phyloP scores from a whole-genome alignment of 2,113 vertebrate genomes.

The Perccottus glenii region DNA sequence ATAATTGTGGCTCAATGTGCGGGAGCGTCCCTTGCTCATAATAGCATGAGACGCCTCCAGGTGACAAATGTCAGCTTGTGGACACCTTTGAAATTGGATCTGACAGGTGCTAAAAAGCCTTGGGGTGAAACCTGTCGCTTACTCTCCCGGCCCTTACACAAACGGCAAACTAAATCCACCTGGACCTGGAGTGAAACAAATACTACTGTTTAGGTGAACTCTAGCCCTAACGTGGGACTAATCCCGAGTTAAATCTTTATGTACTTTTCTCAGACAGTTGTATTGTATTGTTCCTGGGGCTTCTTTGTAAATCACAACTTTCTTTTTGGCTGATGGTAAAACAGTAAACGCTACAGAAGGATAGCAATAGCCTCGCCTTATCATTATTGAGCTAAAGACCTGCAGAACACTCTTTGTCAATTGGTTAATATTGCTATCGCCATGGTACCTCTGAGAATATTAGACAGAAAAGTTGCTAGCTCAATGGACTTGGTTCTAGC shows the following conservation, averaged over 20 bases:
- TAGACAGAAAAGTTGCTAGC: too few relatives aligned
- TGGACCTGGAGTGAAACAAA: background rate
- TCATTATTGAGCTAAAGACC: too few relatives aligned
- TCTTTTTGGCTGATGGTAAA: too few relatives aligned
- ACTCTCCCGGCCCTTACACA: conserved; percentile 4
- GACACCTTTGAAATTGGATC: conserved; percentile 70
- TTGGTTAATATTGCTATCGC: too few relatives aligned
- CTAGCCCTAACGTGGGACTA: conserved; percentile 36
- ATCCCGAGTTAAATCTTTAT: conserved; percentile 34
- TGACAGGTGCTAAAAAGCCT: conserved; percentile 54
- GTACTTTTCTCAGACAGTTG: too few relatives aligned
- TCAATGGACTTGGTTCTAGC: too few relatives aligned
- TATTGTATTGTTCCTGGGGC: too few relatives aligned
- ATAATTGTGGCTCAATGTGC: conserved; percentile 16
- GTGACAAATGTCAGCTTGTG: conserved; percentile 45
- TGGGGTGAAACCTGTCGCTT: conserved; percentile 35
- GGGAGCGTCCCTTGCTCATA: conserved; percentile 15
- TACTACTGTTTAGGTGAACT: conserved; percentile 22
- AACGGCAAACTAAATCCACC: conserved; percentile 22
- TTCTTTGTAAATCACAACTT: too few relatives aligned
- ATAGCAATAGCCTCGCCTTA: too few relatives aligned
- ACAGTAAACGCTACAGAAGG: too few relatives aligned
- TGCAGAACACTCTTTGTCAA: too few relatives aligned
- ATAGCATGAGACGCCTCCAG: conserved; percentile 22
- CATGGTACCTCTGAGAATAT: too few relatives aligned